Evolutionary conservation across 1,140 invertebrate species (phyloP), one percentile per base, ranked within the genome.

Genomic region (Heterodera carotae): DNA sequence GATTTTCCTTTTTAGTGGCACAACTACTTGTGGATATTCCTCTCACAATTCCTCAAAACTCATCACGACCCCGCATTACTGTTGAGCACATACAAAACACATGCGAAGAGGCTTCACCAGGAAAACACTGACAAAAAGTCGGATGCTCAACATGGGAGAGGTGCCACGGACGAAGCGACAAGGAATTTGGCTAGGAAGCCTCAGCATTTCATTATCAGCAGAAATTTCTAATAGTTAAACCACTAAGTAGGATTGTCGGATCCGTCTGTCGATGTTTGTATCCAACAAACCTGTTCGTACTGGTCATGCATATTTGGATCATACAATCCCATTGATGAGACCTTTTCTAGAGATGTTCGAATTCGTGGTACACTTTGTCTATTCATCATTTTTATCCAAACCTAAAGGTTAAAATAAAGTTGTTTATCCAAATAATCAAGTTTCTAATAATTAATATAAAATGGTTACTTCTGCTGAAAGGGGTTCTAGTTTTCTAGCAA

Each of bases 21-120:
- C 67, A 85, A 81, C 69, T 85, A 86, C 70, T 66, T 85, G 76
- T 85, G 84, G 84, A 86, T 85, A 48, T 86, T 85, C 62, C 34
- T 84, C 25, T 84, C 79, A 25, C 71, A 77, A 33, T 77, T 77
- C 43, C 31, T 77, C 31, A 77, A 76, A 34, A 62, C 76, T n/a
- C 56, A 78, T 29, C 76, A 77, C 18, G 76, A 77, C 48, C 73
- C 76, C 53, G 64, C 25, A 29, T 33, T 76, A 31, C 12, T 76
- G 25, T 69, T 75, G 34, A 75, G 70, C 33, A 64, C 75, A 22
- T 76, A 76, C 39, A 33, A 64, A 75, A 43, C 56, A 4, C 48
- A 75, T 36, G 64, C 31, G 33, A 53, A 76, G n/a, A 43, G 27
- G 27, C 75, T 56, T 27, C 75, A 34, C 29, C 70, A 36, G n/a